Conservation (phyloP, 2,113 vertebrate genomes). For the Gambusia holbrooki region DNA sequence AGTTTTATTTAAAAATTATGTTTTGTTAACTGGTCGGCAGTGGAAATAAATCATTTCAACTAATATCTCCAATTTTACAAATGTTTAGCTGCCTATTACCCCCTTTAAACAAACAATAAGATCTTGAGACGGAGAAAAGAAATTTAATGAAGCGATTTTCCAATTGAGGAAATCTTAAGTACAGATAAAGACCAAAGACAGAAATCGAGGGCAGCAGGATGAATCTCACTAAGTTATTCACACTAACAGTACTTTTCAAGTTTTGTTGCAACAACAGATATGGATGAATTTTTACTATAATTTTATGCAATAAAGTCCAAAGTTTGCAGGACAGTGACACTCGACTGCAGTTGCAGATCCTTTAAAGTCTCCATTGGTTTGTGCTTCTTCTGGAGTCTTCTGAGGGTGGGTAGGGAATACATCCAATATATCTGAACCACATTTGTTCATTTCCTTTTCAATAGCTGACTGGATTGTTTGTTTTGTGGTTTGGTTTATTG, state of each 20-base stretch:
- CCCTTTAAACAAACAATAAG: background rate
- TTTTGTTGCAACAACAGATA: background rate
- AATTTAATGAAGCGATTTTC: background rate
- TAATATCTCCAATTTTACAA: background rate
- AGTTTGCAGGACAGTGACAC: no score
- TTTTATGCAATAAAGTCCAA: background rate
- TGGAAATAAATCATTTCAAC: background rate
- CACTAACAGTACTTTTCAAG: background rate
- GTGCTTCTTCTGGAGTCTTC: background rate
- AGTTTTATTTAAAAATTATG: no score
- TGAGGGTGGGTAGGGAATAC: background rate
- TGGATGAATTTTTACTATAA: background rate
- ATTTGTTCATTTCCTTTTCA: background rate
- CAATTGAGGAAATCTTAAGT: background rate
- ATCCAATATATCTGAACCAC: background rate
- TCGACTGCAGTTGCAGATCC: no score
- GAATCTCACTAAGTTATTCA: background rate
- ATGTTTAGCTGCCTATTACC: background rate
- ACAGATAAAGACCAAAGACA: background rate
- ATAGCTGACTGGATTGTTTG: constrained; percentile 9
- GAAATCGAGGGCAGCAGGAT: background rate
- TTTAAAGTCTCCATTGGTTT: constrained; percentile 7
- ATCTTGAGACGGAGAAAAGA: background rate
- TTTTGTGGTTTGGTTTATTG: constrained; percentile 10
- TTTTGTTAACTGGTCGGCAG: background rate